phyloP scores from a whole-genome alignment of 1,140 invertebrate genomes.

The Schlechtendalia chinensis region DNA sequence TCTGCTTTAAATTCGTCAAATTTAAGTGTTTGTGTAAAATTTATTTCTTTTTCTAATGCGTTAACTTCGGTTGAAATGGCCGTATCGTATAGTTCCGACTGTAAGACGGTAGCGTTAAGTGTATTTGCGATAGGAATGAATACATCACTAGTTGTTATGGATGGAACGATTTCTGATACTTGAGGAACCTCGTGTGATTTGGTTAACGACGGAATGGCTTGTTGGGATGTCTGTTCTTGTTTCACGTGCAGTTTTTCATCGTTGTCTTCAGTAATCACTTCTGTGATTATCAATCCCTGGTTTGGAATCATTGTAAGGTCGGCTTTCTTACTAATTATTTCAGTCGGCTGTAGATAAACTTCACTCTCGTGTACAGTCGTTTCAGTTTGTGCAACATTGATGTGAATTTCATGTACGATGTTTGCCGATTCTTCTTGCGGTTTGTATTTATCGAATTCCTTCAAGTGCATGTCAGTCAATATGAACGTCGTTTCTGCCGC shows the following conservation, averaged over 20 bases:
- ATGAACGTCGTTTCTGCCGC: not conserved
- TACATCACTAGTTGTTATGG: slow-evolving; percentile 1
- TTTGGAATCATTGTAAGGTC: slow-evolving; percentile 51
- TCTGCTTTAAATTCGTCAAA: slow-evolving; percentile 50
- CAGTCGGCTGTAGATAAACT: not conserved
- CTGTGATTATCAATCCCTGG: slow-evolving; percentile 54
- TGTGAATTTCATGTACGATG: slow-evolving; percentile 53
- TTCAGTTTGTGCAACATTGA: slow-evolving; percentile 49
- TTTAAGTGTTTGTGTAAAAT: slow-evolving; percentile 48
- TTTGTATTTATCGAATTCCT: slow-evolving; percentile 53
- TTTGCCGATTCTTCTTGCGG: slow-evolving; percentile 53
- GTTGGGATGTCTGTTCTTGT: slow-evolving; percentile 53
- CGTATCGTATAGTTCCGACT: not conserved
- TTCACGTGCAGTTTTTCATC: slow-evolving; percentile 55
- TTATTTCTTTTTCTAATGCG: slow-evolving; percentile 52
- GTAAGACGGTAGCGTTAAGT: not conserved
- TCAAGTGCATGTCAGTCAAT: slow-evolving; percentile 45
- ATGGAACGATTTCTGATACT: slow-evolving; percentile 19
- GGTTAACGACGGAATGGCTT: slow-evolving; percentile 55
- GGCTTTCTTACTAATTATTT: slow-evolving; percentile 45
- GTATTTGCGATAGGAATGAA: not conserved
- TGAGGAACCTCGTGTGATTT: slow-evolving; percentile 25
- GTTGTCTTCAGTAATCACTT: slow-evolving; percentile 56
- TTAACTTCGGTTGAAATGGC: slow-evolving; percentile 46
- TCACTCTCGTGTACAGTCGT: slow-evolving; percentile 44